Base-by-base conservation (phyloP, 2,797 vertebrate genomes). In the Onychomys leucogaster region DNA sequence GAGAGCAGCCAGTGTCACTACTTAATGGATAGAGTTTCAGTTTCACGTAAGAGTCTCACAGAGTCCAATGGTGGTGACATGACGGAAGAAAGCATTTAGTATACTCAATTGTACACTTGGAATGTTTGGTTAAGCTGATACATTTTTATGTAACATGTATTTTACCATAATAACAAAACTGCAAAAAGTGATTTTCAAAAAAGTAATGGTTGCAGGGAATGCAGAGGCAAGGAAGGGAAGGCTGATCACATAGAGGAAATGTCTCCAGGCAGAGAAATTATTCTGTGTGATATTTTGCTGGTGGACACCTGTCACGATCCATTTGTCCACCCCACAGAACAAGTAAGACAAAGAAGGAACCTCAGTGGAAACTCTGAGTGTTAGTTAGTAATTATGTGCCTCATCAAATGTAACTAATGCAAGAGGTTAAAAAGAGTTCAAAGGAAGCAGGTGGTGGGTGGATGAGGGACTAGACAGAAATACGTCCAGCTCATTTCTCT, bases 221-320 rank as follows among this genome's bases (percentile, higher is more conserved):
- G 78, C 3, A 4, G 57, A 34, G 5, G 27, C 17, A 1, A 10
- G 17, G 1, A 1, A 10, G 17, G 1, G 19, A 55, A n/a, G 43
- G 16, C 37, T 43, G 71, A 41, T 43, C 9, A 13, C 2, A 32
- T 0, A 83, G 21, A 25, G 25, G 1, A 49, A n/a, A 23, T 4
- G 6, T 76, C 91, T 71, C 3, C 14, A 25, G 46, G 52, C n/a
- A 81, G 29, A 65, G 59, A 77, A 88, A 78, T 2, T 37, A 41
- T 2, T 65, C 37, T 65, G 16, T n/a, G 5, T 52, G n/a, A 69
- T 43, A 67, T 34, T 61, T 19, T n/a, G 37, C 32, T 23, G 14
- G 80, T 6, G 4, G 37, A 87, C 7, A 76, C 25, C 23, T 65
- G 23, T 46, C 37, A 52, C 55, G 43, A 9, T 23, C 78, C 3